These are phyloP conservation scores for Thysanoteuthis rhombus DNA, from an alignment of 2,888 invertebrate species.

Conservation along the genomic window DNA sequence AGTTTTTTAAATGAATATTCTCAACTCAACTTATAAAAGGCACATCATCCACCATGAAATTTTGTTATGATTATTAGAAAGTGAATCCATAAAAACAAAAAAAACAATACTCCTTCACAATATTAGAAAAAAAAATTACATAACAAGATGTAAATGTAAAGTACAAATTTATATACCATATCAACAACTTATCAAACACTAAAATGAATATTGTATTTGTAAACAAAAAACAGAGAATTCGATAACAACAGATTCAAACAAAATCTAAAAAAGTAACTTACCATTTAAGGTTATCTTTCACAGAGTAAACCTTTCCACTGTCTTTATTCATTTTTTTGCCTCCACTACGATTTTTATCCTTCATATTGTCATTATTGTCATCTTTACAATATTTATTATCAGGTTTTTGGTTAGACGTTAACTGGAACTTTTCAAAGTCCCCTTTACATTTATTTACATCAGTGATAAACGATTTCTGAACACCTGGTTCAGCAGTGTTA, in stretches of 20 bases:
- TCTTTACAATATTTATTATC: slow-evolving; percentile 19
- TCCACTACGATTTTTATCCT: slow-evolving; percentile 14
- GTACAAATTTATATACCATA: too few species aligned
- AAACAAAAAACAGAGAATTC: not conserved
- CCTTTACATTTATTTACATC: slow-evolving; percentile 18
- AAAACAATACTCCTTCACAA: too few species aligned
- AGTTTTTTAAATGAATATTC: too few species aligned
- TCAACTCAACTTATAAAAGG: too few species aligned
- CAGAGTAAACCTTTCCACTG: not conserved
- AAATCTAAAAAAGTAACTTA: not conserved
- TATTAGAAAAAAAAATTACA: too few species aligned
- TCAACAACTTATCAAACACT: too few species aligned
- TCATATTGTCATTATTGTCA: not conserved
- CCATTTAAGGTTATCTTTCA: slow-evolving; percentile 24
- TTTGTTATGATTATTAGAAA: too few species aligned
- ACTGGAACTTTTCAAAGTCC: slow-evolving; percentile 22
- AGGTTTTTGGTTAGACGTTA: not conserved
- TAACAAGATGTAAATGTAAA: too few species aligned
- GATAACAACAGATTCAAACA: not conserved
- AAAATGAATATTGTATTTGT: too few species aligned
- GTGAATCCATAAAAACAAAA: too few species aligned
- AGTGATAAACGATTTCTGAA: not conserved
- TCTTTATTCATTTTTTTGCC: slow-evolving; percentile 14
- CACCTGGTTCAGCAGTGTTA: not conserved
- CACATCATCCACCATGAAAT: too few species aligned